These are phyloP conservation scores for Triplophysa dalaica DNA, from an alignment of 2,113 vertebrate species.

Conservation along the genomic window DNA sequence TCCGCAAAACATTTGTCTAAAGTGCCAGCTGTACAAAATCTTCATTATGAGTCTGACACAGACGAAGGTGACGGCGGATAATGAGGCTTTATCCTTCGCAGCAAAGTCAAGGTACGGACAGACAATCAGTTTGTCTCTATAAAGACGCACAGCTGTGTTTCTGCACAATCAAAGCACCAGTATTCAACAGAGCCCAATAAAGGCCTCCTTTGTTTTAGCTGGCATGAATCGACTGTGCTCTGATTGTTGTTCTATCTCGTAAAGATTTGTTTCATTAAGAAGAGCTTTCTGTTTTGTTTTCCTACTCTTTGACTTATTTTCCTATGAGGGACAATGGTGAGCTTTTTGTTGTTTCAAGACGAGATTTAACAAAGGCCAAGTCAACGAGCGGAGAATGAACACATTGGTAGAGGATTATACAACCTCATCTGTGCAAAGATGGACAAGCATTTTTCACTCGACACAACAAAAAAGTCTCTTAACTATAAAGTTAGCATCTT, in stretches of 20 bases:
- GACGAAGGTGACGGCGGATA: constrained; percentile 68
- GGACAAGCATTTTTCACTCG: neutral
- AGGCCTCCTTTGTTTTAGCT: constrained; percentile 69
- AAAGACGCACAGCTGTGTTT: constrained; percentile 69
- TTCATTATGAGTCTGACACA: constrained; percentile 63
- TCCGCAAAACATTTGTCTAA: constrained; percentile 57
- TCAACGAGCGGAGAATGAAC: constrained; percentile 32
- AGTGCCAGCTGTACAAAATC: constrained; percentile 60
- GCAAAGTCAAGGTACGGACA: constrained; percentile 66
- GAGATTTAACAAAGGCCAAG: constrained; percentile 23
- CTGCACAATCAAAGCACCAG: constrained; percentile 67
- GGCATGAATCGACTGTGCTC: constrained; percentile 54
- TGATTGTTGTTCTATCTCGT: constrained; percentile 65
- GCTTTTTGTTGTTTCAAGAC: constrained; percentile 38
- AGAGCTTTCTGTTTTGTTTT: constrained; percentile 61
- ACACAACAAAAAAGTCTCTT: constrained; percentile 4
- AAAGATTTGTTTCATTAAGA: constrained; percentile 58
- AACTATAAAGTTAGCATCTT: neutral
- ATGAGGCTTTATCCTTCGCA: constrained; percentile 68
- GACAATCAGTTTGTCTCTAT: constrained; percentile 70
- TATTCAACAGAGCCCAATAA: constrained; percentile 68
- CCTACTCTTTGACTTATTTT: constrained; percentile 39
- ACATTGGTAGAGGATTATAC: constrained; percentile 12
- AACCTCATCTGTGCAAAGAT: constrained; percentile 4
- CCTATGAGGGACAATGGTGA: constrained; percentile 53